Conservation (phyloP, 1,140 invertebrate species). For the Antheraea pernyi region DNA sequence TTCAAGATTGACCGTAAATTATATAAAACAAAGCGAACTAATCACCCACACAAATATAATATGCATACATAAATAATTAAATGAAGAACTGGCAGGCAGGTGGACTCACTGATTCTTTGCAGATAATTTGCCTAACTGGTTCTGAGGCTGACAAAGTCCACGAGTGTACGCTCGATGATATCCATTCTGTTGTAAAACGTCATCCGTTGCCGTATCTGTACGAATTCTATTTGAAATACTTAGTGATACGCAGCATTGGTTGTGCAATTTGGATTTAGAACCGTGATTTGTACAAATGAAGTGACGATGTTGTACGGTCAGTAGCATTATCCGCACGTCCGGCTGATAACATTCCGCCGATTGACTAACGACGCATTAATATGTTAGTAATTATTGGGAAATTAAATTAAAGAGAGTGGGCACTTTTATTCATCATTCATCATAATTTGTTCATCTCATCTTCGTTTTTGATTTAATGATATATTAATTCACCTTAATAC, state of each 20-base stretch:
- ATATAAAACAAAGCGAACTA: constrained; percentile 53
- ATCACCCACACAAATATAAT: constrained; percentile 50
- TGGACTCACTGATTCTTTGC: constrained; percentile 68
- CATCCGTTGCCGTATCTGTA: constrained; percentile 34
- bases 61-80: constrained; percentile 54
- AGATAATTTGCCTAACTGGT: constrained; percentile 76
- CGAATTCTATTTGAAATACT: not conserved
- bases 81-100: constrained; percentile 55
- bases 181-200: not conserved
- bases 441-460: no score
- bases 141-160: constrained; percentile 58
- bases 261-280: not conserved
- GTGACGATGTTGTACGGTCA: constrained; percentile 10
- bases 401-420: no score
- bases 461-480: no score
- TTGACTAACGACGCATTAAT: constrained; percentile 7
- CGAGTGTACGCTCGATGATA: constrained; percentile 21
- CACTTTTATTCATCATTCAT: no score
- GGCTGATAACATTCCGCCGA: constrained; percentile 9
- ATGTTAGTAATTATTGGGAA: no score
- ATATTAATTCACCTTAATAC: no score
- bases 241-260: constrained; percentile 23
- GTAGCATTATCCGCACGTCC: constrained; percentile 15
- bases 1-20: constrained; percentile 8
- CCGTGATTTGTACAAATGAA: not conserved